Percentiles rank a stretch among this genome's conserved stretches.
phyloP scores from a whole-genome alignment of 2,797 vertebrate genomes.

The Ciconia nigra region DNA sequence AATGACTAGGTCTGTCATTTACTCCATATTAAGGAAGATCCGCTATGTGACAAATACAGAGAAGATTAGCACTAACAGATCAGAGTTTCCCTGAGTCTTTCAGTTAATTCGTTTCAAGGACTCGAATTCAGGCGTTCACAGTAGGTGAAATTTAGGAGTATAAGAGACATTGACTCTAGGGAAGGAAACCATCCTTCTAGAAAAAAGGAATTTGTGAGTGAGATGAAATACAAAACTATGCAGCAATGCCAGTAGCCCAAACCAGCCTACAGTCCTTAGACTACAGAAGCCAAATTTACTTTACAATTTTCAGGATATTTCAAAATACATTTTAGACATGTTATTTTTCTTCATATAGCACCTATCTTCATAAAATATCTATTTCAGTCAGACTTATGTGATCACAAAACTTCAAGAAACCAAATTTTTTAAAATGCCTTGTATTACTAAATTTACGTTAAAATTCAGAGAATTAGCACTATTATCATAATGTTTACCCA shows the following conservation, averaged over 20 bases:
- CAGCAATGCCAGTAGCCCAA: background rate
- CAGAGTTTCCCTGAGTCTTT: background rate
- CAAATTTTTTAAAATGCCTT: background rate
- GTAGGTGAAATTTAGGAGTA: background rate
- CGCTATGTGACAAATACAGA: background rate
- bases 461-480: background rate
- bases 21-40: background rate
- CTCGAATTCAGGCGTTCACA: background rate
- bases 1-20: background rate
- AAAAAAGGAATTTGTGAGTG: background rate
- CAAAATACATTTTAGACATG: background rate
- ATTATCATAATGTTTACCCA: background rate
- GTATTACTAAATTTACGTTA: background rate
- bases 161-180: background rate
- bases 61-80: background rate
- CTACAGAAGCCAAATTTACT: background rate
- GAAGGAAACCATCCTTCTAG: background rate
- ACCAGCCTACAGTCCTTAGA: background rate
- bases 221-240: background rate
- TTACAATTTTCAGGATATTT: background rate
- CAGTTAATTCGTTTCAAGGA: background rate
- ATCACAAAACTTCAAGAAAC: background rate
- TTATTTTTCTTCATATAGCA: background rate
- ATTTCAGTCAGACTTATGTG: background rate
- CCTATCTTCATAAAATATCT: background rate